A percentile compares a stretch with the other conserved stretches of the same genome.
Conservation (phyloP, 2,797 vertebrate species). For the Ispidina picta region DNA sequence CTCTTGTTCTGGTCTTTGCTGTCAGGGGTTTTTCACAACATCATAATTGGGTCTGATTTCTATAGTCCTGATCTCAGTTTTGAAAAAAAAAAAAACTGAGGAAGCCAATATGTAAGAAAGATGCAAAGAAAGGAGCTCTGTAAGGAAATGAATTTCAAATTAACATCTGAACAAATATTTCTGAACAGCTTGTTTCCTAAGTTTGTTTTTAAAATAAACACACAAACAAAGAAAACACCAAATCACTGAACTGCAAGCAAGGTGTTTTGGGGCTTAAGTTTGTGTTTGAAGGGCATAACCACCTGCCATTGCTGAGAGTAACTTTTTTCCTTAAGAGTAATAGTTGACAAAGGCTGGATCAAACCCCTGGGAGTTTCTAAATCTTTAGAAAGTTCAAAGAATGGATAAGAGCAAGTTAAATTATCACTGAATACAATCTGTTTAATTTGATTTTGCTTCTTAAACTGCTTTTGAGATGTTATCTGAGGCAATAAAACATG, state of each 20-base stretch:
- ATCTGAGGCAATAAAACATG: not conserved
- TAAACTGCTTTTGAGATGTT: not conserved
- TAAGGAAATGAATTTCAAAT: not conserved
- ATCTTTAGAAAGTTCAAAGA: not conserved
- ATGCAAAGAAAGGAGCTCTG: not conserved
- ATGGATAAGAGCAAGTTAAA: not conserved
- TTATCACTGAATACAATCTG: not conserved
- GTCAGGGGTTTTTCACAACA: not conserved
- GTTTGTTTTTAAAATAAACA: not conserved
- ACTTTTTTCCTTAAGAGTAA: not conserved
- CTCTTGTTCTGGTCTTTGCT: not conserved
- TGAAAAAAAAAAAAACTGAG: not conserved
- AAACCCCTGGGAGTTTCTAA: not conserved
- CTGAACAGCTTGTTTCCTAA: not conserved
- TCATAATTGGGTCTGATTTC: not conserved
- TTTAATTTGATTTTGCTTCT: conserved; percentile 20
- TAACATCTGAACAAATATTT: not conserved
- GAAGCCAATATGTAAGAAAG: not conserved
- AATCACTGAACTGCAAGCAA: not conserved
- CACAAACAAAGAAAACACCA: not conserved
- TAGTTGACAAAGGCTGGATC: not conserved
- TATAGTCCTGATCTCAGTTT: not conserved
- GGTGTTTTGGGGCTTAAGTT: not conserved
- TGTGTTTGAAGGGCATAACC: not conserved
- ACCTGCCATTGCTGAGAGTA: not conserved